These are phyloP conservation scores for Sebastes schlegelii DNA, from an alignment of 2,113 vertebrate species.

Conservation along the genomic window DNA sequence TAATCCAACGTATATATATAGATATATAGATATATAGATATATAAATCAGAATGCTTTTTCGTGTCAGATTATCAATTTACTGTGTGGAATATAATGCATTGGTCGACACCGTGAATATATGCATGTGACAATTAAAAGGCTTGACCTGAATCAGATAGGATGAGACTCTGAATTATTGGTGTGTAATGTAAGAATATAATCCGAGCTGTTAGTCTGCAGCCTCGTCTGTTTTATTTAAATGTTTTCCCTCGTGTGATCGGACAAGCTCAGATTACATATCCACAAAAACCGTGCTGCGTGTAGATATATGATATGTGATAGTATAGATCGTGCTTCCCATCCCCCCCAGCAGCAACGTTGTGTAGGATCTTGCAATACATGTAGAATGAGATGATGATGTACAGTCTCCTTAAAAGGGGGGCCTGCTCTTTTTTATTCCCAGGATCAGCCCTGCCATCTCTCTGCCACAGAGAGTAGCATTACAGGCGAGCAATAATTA, in stretches of 20 bases:
- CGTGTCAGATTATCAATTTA: neutral
- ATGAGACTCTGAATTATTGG: neutral
- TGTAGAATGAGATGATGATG: neutral
- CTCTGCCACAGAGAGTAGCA: conserved; percentile 52
- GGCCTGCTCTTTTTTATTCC: conserved; percentile 9
- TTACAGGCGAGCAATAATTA: conserved; percentile 78
- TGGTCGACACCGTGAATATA: conserved; percentile 18
- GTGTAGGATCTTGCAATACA: conserved; percentile 27
- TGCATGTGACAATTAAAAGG: conserved; percentile 20
- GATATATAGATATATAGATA: too few species aligned
- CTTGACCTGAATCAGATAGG: conserved; percentile 40
- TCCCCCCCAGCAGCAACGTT: conserved; percentile 38
- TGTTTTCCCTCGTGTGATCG: neutral
- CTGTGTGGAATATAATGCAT: neutral
- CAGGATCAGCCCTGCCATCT: conserved; percentile 32
- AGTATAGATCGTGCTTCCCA: conserved; percentile 45
- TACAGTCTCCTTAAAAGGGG: conserved; percentile 5
- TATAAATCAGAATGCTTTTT: accelerated
- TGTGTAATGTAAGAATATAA: neutral
- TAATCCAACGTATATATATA: too few species aligned
- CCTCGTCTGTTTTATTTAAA: neutral
- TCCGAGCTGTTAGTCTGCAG: conserved; percentile 2
- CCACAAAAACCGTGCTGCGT: neutral
- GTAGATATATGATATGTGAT: conserved; percentile 14
- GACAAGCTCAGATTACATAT: conserved; percentile 14